phyloP scores from a whole-genome alignment of 2,113 vertebrate genomes.

The Brachypteracias leptosomus region DNA sequence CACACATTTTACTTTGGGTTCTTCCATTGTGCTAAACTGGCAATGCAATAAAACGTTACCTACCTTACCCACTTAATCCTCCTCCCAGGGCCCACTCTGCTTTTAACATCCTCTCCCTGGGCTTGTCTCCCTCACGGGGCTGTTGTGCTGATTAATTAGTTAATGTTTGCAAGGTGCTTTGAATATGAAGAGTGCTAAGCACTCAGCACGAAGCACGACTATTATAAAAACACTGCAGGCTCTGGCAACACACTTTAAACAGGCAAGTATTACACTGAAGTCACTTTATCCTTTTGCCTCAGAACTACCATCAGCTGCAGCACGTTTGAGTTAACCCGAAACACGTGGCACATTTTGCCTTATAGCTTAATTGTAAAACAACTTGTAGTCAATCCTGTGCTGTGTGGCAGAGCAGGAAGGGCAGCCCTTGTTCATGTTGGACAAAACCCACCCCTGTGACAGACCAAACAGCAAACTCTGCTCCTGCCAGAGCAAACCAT shows the following conservation, averaged over 20 bases:
- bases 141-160: not conserved
- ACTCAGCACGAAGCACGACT: not conserved
- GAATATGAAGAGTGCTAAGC: not conserved
- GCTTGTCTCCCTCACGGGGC: not conserved
- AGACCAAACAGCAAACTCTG: not conserved
- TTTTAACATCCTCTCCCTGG: not conserved
- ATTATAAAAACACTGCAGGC: not conserved
- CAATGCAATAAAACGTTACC: not conserved
- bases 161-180: not conserved
- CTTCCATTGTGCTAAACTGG: not conserved
- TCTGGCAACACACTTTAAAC: not conserved
- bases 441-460: not conserved
- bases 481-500: not conserved
- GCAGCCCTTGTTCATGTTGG: fast-evolving
- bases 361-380: not conserved
- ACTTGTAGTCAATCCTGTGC: not conserved
- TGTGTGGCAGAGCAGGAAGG: not conserved
- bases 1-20: not conserved
- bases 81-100: not conserved
- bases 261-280: not conserved
- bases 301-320: not conserved
- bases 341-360: not conserved
- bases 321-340: not conserved
- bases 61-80: not conserved
- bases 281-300: not conserved